Base-by-base conservation (phyloP, 2,888 invertebrate genomes). In the Torymus tubicola region DNA sequence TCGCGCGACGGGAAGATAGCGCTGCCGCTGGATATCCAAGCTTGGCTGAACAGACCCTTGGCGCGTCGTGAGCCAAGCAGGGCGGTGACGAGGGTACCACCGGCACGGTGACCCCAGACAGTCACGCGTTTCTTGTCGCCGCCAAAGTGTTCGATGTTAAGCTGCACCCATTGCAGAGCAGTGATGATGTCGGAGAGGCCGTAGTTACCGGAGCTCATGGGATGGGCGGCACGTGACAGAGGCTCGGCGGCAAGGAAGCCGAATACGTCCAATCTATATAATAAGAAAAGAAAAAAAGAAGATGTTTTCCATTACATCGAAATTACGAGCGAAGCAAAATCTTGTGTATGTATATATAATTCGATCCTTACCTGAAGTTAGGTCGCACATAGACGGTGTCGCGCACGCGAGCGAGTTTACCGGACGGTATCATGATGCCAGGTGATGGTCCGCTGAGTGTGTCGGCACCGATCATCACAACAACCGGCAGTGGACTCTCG, bases 311-410 rank as follows among this genome's bases (percentile, higher is more conserved):
- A 31, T 12, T 4, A 18, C 11, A 67, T 2, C 53, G 52, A 12
- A 24, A 3, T 2, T 11, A 52, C 13, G 12, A 18, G 18, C 12
- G 53, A 24, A 31, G 12, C 14, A 67, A 52, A 64, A 42, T 42
- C 8, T 10, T 5, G 2, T 21, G 31, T 13, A 61, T 13, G 0
- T 42, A 24, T 61, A 13, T 13, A 18, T 5, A 24, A 31, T 2
- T 73, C 0, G 95, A 42, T 42, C 42, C 95, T 81, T 95, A 91
- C 86, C 97, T 93, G 91, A 97, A 97, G 88, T 97, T 97, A 3
- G 97, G 96, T 82, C 96, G 93, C 1, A 98, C 97, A 88, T 96
- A 96, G 10, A 98, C 94, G 1, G 96, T 95, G 88, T 97, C 96
- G 81, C 95, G 94, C 2, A 95, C 94, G 67, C 94, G 93, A 0